Evolutionary conservation across 2,888 invertebrate genomes (phyloP), one percentile per base, ranked within the genome.

Genomic region (Cantharis flavilabris): DNA sequence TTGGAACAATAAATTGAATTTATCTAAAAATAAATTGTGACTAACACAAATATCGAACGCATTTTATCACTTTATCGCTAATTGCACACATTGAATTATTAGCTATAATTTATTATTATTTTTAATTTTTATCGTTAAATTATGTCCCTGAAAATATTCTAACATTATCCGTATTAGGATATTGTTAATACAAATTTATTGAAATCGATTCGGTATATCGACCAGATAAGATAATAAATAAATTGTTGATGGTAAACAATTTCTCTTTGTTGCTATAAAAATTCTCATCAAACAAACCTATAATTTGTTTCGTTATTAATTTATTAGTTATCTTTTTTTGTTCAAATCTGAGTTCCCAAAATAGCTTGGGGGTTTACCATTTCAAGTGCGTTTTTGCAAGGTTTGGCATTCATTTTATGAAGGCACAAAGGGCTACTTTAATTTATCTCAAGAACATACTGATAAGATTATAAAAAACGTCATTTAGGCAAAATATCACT

Each of bases 171-270:
- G 28, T 73, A 73, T 69, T 73, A 62, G 33, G 73, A 73, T 73
- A 69, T 73, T 73, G 73, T 73, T 73, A 73, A 69, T 73, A 73
- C 62, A 73, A 28, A 73, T 73, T 73, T 73, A 73, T 69, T 73
- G 70, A 28, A 63, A 73, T 73, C 73, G 69, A 30, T 73, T 69
- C 73, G 30, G 70, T 70, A 26, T 70, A 69, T 73, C 69, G 63
- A 62, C 63, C 49, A 67, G 73, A 73, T 73, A 73, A 73, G 73
- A 73, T 73, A 73, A 73, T 20, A 62, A 23, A 28, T 28, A 30
- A 63, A 73, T 73, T 70, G 64, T 73, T 70, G 62, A 70, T 73
- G 20, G 49, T 49, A 69, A 67, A 62, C 13, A 18, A 16, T 23
- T 20, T 67, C 23, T 63, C 73, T 73, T 73, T 73, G 73, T 73